phyloP scores from a whole-genome alignment of 1,140 invertebrate genomes.

The Daktulosphaira vitifoliae region DNA sequence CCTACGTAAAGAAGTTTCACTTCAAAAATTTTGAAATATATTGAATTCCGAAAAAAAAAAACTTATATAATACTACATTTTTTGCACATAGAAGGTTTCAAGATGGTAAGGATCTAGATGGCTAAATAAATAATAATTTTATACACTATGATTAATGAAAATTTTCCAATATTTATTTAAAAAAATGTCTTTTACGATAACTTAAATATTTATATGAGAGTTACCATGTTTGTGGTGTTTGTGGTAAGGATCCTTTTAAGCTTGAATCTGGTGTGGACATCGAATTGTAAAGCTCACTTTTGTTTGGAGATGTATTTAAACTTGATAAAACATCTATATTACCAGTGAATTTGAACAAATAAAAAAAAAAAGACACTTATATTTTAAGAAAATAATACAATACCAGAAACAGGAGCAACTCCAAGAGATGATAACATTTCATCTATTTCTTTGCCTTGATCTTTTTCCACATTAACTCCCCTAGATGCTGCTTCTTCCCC shows the following conservation, averaged over 20 bases:
- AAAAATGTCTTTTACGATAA: no score
- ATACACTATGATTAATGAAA: no score
- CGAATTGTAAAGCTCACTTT: slow-evolving; percentile 27
- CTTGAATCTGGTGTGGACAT: slow-evolving; percentile 26
- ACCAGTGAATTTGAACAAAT: not conserved
- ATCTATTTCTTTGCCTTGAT: slow-evolving; percentile 67
- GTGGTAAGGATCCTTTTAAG: slow-evolving; percentile 20
- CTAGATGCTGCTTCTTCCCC: slow-evolving; percentile 63
- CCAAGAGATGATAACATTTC: slow-evolving; percentile 76
- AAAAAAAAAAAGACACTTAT: not conserved
- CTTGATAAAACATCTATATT: slow-evolving; percentile 23
- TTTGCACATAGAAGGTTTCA: no score
- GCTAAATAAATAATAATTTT: no score
- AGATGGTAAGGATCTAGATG: no score
- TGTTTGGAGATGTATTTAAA: slow-evolving; percentile 23
- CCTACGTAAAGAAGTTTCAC: no score
- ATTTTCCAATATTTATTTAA: no score
- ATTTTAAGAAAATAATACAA: not conserved
- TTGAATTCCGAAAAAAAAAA: no score
- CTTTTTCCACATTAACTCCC: slow-evolving; percentile 53
- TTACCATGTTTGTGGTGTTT: slow-evolving; percentile 25
- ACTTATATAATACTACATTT: no score
- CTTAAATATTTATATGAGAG: not conserved
- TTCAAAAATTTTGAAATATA: no score
- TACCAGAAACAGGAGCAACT: slow-evolving; percentile 70